Percentiles rank a stretch among this genome's conserved stretches.
Evolutionary conservation across 2,113 vertebrate genomes (phyloP).

Genomic region (Toxotes chatareus): DNA sequence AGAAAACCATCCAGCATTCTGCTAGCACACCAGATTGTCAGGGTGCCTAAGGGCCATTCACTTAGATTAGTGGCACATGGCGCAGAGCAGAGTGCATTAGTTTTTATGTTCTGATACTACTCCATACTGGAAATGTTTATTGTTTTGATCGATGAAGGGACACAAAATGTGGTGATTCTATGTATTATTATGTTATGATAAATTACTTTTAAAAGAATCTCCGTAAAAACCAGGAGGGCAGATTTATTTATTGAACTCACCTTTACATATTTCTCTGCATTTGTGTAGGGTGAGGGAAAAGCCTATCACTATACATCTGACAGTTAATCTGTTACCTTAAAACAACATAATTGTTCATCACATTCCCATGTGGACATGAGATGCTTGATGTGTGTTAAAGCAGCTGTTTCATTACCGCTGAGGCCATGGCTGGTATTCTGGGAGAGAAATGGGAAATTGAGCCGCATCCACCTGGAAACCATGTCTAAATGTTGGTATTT

Average conservation of each 20-base stretch:
- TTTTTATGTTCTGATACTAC: constrained; percentile 7
- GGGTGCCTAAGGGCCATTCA: not conserved
- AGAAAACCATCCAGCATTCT: constrained; percentile 32
- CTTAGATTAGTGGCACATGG: not conserved
- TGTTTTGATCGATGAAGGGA: not conserved
- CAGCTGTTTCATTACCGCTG: constrained; percentile 29
- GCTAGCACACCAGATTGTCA: constrained; percentile 26
- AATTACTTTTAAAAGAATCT: not conserved
- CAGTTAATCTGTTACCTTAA: not conserved
- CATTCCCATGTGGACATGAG: not conserved
- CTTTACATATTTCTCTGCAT: not conserved
- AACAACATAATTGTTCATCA: not conserved
- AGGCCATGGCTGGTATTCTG: constrained; percentile 11
- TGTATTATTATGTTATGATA: not conserved
- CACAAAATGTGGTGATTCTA: too few relatives aligned
- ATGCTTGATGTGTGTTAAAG: not conserved
- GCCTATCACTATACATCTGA: not conserved
- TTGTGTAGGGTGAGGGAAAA: not conserved
- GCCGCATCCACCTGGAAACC: constrained; percentile 13
- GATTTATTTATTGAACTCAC: constrained; percentile 21
- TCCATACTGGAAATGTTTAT: not conserved
- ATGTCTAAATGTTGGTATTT: constrained; percentile 7
- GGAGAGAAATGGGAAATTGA: constrained; percentile 18
- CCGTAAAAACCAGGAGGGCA: not conserved
- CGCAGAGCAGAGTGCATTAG: not conserved